Conservation (phyloP, 1,140 invertebrate species). For the Vanessa atalanta region DNA sequence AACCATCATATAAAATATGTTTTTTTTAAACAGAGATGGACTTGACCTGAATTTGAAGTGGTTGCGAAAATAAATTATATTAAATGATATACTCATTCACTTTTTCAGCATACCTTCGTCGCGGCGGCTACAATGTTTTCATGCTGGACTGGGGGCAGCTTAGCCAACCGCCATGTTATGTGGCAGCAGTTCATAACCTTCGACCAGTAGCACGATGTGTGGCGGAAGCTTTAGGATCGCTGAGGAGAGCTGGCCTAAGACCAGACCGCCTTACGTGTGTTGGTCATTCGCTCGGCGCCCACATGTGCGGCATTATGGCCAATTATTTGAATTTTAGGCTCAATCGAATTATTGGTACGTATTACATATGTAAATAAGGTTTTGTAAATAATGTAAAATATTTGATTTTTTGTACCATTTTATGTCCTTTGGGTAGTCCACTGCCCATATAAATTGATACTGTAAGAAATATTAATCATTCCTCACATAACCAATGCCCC, state of each 20-base stretch:
- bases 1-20: too few relatives aligned
- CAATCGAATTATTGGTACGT: constrained; percentile 72
- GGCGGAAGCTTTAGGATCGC: constrained; percentile 82
- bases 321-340: constrained; percentile 78
- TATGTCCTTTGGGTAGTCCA: too few relatives aligned
- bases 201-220: constrained; percentile 85
- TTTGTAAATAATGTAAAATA: neutral
- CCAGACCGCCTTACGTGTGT: constrained; percentile 85
- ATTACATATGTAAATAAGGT: constrained; percentile 8
- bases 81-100: neutral
- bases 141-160: constrained; percentile 87
- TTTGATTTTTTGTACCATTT: too few relatives aligned
- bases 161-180: constrained; percentile 86
- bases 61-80: neutral
- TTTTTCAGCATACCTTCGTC: constrained; percentile 83
- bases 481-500: too few relatives aligned
- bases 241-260: constrained; percentile 83
- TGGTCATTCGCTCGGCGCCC: constrained; percentile 88
- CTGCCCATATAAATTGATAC: too few relatives aligned
- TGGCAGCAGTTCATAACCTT: constrained; percentile 86
- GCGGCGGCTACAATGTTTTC: constrained; percentile 88
- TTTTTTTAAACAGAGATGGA: too few relatives aligned
- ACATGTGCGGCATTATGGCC: constrained; percentile 87
- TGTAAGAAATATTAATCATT: too few relatives aligned
- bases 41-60: too few relatives aligned